Evolutionary conservation across 2,888 invertebrate genomes (phyloP).

Genomic region (Drosophila fungiperda): DNA sequence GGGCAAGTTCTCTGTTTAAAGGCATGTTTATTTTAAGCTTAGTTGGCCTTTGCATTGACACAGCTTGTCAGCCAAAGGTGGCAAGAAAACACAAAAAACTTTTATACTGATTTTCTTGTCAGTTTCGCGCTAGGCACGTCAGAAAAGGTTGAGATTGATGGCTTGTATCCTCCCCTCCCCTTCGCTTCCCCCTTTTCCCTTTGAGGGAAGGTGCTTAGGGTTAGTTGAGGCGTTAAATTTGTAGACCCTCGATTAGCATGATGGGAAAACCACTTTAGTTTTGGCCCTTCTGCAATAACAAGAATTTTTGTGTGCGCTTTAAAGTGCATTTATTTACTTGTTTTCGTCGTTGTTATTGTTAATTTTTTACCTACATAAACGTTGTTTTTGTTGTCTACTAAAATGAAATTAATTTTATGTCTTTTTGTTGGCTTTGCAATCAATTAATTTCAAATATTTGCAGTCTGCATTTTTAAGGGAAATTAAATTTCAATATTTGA

Average conservation of each 20-base stretch:
- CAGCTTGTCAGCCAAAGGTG: slow-evolving; percentile 40
- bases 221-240: slow-evolving; percentile 33
- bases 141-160: slow-evolving; percentile 57
- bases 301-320: slow-evolving; percentile 2
- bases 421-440: slow-evolving; percentile 15
- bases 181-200: no score
- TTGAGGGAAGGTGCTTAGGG: slow-evolving; percentile 9
- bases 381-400: neutral
- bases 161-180: neutral
- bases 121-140: slow-evolving; percentile 25
- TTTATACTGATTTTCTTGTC: slow-evolving; percentile 34
- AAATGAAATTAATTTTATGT: slow-evolving; percentile 48
- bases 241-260: slow-evolving; percentile 22
- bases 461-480: slow-evolving; percentile 21
- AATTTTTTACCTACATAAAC: neutral
- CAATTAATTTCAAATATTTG: slow-evolving; percentile 55
- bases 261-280: slow-evolving; percentile 24
- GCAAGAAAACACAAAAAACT: slow-evolving; percentile 30
- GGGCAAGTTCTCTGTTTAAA: slow-evolving; percentile 31
- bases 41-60: slow-evolving; percentile 62
- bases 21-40: slow-evolving; percentile 61
- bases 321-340: neutral
- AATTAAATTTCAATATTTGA: slow-evolving; percentile 50
- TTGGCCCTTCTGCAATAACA: neutral
- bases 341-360: neutral